A percentile compares a stretch with the other conserved stretches of the same genome.
phyloP scores from a whole-genome alignment of 2,888 invertebrate species.

The Drosophila helvetica region DNA sequence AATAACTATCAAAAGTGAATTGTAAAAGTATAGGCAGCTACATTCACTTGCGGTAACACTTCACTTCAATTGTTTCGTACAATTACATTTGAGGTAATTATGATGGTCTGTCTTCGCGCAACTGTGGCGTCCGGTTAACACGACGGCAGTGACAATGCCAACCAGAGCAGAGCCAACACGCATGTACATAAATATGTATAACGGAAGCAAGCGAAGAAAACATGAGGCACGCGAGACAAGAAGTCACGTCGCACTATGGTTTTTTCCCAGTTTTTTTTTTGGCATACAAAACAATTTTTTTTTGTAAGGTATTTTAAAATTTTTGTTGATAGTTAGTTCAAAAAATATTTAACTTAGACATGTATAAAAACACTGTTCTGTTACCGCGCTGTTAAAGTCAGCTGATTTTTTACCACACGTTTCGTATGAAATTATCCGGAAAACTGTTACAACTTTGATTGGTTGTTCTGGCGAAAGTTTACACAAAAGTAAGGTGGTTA shows the following conservation, averaged over 20 bases:
- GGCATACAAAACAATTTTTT: too few species aligned
- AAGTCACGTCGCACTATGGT: neutral
- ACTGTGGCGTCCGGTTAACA: constrained; percentile 65
- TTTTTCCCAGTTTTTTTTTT: too few species aligned
- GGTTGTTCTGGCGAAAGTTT: too few species aligned
- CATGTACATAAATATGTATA: constrained; percentile 21
- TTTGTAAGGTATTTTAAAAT: too few species aligned
- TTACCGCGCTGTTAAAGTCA: too few species aligned
- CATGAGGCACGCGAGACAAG: constrained; percentile 58
- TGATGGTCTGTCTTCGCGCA: constrained; percentile 55
- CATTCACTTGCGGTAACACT: neutral
- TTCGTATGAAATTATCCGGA: too few species aligned
- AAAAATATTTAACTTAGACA: too few species aligned
- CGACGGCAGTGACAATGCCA: constrained; percentile 71
- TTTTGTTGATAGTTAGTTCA: too few species aligned
- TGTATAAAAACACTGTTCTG: too few species aligned
- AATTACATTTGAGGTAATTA: constrained; percentile 63
- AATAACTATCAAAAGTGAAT: neutral
- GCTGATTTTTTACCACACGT: too few species aligned
- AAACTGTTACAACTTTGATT: too few species aligned
- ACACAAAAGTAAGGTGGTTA: too few species aligned
- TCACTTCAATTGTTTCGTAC: constrained; percentile 45
- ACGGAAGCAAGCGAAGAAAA: constrained; percentile 63
- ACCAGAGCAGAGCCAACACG: constrained; percentile 71
- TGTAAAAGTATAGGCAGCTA: neutral